Evolutionary conservation across 2,888 invertebrate genomes (phyloP), one percentile per base, ranked within the genome.

Genomic region (Poecilobothrus nobilitatus): DNA sequence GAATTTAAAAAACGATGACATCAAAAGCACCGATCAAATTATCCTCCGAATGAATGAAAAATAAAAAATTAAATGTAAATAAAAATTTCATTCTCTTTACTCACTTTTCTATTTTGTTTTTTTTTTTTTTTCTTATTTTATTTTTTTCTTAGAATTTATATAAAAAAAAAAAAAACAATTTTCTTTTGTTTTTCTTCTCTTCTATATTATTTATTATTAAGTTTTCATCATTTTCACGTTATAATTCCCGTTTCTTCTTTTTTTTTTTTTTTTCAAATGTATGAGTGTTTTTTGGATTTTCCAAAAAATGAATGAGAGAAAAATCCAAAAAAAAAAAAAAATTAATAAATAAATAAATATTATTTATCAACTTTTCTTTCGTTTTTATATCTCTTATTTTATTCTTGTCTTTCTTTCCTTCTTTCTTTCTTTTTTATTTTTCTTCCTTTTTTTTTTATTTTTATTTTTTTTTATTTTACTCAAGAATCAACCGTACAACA

Each of bases 401-500:
- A 2, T 53, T 2, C 18, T 53, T 9, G 1, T 12, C n/a, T n/a
- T n/a, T n/a, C n/a, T n/a, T 18, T 53, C 18, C 3, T 53, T 53
- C 2, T 53, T 53, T 37, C 3, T 53, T 53, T n/a, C 6, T 53
- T 53, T n/a, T 18, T 15, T 53, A 15, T 53, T 53, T 9, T n/a
- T 12, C n/a, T n/a, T n/a, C n/a, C n/a, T n/a, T 18, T 53, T 53
- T 18, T 53, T 53, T 2, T 53, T 53, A 18, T 53, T 53, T 53
- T 53, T 53, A 15, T 18, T 53, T 53, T 53, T 53, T 18, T 53
- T 1, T 53, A 3, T 18, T 53, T 53, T 53, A 37, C 15, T 53
- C 15, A 53, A 53, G 53, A 53, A 53, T 53, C 53, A 53, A 53
- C 53, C 53, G 53, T 53, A 53, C 53, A 53, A 53, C 53, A 53